Percentiles rank a stretch among this genome's conserved stretches.
These are phyloP conservation scores for Papilio dardanus DNA, from an alignment of 1,140 invertebrate genomes.

Conservation along the genomic window DNA sequence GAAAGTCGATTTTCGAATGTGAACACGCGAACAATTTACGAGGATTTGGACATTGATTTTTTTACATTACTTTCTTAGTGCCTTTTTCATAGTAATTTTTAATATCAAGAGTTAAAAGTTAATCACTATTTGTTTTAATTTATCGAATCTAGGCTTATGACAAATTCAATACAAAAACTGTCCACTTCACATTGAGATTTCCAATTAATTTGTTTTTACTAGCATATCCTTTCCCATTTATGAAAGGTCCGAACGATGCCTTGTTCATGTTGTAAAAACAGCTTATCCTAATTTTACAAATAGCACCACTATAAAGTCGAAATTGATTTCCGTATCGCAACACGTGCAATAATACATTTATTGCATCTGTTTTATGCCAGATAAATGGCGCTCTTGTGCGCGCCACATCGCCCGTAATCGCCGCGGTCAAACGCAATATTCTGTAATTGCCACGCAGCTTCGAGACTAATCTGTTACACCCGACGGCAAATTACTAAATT, in stretches of 20 bases:
- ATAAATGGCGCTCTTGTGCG: conserved; percentile 14
- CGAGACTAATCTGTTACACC: conserved; percentile 20
- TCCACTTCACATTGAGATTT: not conserved
- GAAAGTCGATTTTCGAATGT: conserved; percentile 21
- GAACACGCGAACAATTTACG: not conserved
- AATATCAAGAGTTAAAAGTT: no score
- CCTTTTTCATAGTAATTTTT: not conserved
- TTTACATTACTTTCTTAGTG: not conserved
- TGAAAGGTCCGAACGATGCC: not conserved
- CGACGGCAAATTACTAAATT: conserved; percentile 21
- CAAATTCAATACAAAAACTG: no score
- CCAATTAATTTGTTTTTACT: not conserved
- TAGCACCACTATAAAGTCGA: conserved; percentile 9
- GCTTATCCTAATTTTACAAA: not conserved
- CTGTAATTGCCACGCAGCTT: conserved; percentile 14
- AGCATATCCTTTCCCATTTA: not conserved
- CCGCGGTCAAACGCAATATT: conserved; percentile 22
- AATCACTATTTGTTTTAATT: no score
- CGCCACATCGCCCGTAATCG: conserved; percentile 10
- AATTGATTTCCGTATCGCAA: conserved; percentile 22
- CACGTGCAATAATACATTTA: conserved; percentile 20
- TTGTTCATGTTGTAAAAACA: not conserved
- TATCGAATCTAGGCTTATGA: no score
- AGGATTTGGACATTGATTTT: conserved; percentile 16
- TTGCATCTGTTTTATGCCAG: conserved; percentile 26